Percentiles rank a stretch among this genome's conserved stretches.
Evolutionary conservation across 2,113 vertebrate species (phyloP).

Genomic region (Stercorarius parasiticus): DNA sequence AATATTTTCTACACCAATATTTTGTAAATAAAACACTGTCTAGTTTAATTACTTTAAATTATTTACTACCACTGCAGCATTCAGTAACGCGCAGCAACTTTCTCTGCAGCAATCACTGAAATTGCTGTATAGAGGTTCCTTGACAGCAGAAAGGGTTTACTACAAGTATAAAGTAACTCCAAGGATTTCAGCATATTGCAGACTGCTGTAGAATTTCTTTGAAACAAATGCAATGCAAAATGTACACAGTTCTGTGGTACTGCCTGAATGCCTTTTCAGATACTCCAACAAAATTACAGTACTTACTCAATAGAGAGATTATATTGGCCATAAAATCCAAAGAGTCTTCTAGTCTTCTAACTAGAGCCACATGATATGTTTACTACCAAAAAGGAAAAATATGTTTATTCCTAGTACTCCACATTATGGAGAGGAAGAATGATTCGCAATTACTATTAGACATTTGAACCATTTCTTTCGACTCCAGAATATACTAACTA

Average conservation of each 20-base stretch:
- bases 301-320: slow-evolving; percentile 47
- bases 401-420: background rate
- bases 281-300: background rate
- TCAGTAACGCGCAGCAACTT: background rate
- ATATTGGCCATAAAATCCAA: slow-evolving; percentile 12
- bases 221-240: background rate
- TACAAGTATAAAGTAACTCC: background rate
- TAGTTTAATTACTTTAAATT: background rate
- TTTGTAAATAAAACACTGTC: background rate
- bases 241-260: background rate
- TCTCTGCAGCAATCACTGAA: background rate
- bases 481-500: background rate
- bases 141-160: background rate
- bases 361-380: background rate
- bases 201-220: background rate
- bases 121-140: background rate
- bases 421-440: background rate
- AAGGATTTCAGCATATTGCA: background rate
- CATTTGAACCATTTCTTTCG: background rate
- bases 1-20: background rate
- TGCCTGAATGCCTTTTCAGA: slow-evolving; percentile 26
- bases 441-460: background rate
- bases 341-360: background rate
- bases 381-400: background rate
- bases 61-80: background rate